Evolutionary conservation across 2,113 vertebrate species (phyloP).

Genomic region (Sarotherodon lohbergeri): DNA sequence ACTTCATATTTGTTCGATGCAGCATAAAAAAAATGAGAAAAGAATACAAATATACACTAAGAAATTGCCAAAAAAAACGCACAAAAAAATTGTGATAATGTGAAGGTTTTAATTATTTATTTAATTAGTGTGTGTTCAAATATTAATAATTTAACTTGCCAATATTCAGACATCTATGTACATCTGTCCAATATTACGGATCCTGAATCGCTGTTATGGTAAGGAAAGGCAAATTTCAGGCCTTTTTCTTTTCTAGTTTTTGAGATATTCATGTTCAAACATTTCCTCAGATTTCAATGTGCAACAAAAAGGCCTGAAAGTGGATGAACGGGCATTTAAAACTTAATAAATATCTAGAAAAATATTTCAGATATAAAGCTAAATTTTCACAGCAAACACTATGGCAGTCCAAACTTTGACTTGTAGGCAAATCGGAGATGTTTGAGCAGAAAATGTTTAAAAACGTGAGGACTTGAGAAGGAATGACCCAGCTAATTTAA

Average conservation of each 20-base stretch:
- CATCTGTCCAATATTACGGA: neutral
- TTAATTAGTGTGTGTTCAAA: neutral
- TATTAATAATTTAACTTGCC: neutral
- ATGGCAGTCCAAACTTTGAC: neutral
- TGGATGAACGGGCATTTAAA: neutral
- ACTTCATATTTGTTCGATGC: fast-evolving
- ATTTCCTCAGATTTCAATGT: neutral
- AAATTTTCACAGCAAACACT: neutral
- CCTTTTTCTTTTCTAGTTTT: neutral
- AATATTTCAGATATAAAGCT: neutral
- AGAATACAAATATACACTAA: neutral
- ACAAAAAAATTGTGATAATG: neutral
- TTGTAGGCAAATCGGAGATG: neutral
- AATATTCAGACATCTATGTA: neutral
- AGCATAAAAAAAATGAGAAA: neutral
- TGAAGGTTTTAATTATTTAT: neutral
- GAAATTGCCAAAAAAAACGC: too few species aligned
- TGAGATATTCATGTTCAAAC: neutral
- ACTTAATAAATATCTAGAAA: neutral
- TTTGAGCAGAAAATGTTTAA: neutral
- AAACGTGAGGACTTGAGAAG: neutral
- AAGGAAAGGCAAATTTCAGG: neutral
- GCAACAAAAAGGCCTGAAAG: neutral
- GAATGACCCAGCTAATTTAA: neutral
- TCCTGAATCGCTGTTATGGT: neutral